Evolutionary conservation across 1,140 invertebrate genomes (phyloP).

Genomic region (Bombus picipes): DNA sequence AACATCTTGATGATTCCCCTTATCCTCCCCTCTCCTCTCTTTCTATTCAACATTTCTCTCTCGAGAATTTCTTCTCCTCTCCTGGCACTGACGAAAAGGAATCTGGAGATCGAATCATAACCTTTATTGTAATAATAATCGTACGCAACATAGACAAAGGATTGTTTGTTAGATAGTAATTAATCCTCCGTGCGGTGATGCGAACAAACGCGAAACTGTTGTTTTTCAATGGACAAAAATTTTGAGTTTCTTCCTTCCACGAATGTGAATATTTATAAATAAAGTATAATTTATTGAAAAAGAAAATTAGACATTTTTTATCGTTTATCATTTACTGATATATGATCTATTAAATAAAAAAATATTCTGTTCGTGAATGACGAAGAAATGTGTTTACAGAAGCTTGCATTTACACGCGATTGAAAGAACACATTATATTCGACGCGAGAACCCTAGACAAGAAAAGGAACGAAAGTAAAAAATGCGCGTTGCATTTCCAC

Average conservation of each 20-base stretch:
- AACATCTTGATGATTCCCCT: background rate
- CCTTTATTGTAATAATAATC: slow-evolving; percentile 62
- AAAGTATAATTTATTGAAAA: background rate
- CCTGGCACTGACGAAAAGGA: slow-evolving; percentile 31
- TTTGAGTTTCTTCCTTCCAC: background rate
- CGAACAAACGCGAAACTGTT: background rate
- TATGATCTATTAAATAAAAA: background rate
- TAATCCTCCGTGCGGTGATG: slow-evolving; percentile 60
- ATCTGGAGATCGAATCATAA: slow-evolving; percentile 48
- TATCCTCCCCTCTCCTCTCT: too few species aligned
- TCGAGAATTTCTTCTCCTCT: background rate
- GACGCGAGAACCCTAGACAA: background rate
- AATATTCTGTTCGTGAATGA: background rate
- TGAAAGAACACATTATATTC: background rate
- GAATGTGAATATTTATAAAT: background rate
- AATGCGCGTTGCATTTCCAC: slow-evolving; percentile 29
- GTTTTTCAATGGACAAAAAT: background rate
- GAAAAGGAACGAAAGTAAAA: background rate
- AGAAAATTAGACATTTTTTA: background rate
- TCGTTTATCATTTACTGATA: background rate
- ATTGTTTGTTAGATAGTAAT: slow-evolving; percentile 69
- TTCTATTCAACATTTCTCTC: background rate
- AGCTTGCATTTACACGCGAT: background rate
- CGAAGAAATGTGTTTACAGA: background rate
- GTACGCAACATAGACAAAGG: slow-evolving; percentile 49